Base-by-base conservation (phyloP, 2,113 vertebrate species). In the Protobothrops flavoviridis region DNA sequence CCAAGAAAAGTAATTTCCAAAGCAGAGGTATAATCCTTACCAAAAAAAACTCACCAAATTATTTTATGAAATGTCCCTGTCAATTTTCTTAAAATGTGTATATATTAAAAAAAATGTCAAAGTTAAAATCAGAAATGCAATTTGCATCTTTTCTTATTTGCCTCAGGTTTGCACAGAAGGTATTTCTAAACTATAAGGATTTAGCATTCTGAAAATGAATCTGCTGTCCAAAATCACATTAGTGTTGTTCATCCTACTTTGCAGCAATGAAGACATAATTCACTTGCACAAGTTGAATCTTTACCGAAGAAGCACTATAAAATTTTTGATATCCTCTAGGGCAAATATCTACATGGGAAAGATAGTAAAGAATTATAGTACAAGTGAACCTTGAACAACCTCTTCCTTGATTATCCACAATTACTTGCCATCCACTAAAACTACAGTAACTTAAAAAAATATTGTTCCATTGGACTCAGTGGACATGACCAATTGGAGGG, bases 301-400 rank as follows among this genome's bases (percentile, higher is more conserved):
- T 93, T 85, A 92, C 20, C 93, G 94, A 91, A 59, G 85, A 96
- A 29, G 92, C 6, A 61, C 10, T 5, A 91, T 94, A 94, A 95
- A 96, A 96, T 92, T 91, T 93, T 88, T 2, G 0, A 13, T 92
- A 95, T 86, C 92, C 96, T 85, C 23, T 95, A 93, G 91, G 90
- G 94, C 69, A 96, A 97, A 96, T 11, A 94, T 92, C 96, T 97
- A 94, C 64, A 88, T 95, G 93, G 87, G 85, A 91, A 93, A 97
- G 95, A 97, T 96, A 98, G 96, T 85, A 91, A 96, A 96, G 94
- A 98, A 97, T 96, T 97, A 97, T 94, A 92, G 95, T 57, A 90
- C n/a, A 61, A 0, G 15, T 93, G 94, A 97, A 94, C 93, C 94
- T 91, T 85, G 53, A 96, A 91, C 55, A 93, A 53, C 95, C 93